A percentile compares a stretch with the other conserved stretches of the same genome.
Evolutionary conservation across 2,113 vertebrate species (phyloP).

Genomic region (Haemorhous mexicanus): DNA sequence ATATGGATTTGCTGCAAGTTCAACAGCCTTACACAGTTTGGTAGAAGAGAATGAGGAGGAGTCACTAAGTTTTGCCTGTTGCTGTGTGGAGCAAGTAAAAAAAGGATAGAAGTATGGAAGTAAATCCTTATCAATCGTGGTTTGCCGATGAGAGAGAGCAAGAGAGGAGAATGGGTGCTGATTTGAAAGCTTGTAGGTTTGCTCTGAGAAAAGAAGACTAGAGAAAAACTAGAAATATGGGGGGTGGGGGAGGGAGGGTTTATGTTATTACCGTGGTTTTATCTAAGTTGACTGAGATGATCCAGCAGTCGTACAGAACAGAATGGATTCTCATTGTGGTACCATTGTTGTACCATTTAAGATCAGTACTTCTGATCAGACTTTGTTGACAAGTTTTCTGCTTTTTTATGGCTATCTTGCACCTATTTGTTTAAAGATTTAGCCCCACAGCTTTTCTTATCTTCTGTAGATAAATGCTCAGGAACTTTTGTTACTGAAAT

Average conservation of each 20-base stretch:
- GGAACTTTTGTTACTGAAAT: background rate
- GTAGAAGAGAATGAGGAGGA: background rate
- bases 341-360: background rate
- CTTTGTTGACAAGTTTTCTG: background rate
- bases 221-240: background rate
- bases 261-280: background rate
- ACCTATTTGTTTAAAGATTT: background rate
- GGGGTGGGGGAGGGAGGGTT: accelerated
- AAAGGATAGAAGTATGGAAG: background rate
- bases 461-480: background rate
- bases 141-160: background rate
- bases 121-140: background rate
- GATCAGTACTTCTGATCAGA: background rate
- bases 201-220: background rate
- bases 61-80: background rate
- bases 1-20: background rate
- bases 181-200: background rate
- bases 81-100: background rate
- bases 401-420: background rate
- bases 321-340: background rate
- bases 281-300: background rate
- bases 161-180: background rate
- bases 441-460: background rate
- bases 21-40: background rate
- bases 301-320: background rate